Conservation (phyloP, 2,888 invertebrate species). For the Stomorhina lunata region DNA sequence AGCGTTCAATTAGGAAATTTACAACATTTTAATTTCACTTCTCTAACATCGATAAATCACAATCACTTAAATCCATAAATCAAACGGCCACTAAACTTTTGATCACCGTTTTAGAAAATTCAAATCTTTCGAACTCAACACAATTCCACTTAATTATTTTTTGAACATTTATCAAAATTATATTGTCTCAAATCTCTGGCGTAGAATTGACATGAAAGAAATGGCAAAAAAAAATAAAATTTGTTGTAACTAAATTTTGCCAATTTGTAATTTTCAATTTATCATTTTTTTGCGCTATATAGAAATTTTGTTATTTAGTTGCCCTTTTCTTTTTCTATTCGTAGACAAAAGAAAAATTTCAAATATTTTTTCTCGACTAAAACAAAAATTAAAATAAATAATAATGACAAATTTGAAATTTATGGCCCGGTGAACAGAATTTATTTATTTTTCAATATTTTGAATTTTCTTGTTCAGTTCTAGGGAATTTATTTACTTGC, state of each 20-base stretch:
- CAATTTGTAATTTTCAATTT: slow-evolving; percentile 47
- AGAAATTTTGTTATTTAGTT: slow-evolving; percentile 20
- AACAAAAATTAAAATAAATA: slow-evolving; percentile 13
- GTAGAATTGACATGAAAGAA: background rate
- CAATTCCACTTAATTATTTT: background rate
- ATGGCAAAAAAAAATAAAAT: slow-evolving; percentile 1
- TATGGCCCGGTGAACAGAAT: slow-evolving; percentile 37
- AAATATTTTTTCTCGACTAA: slow-evolving; percentile 1
- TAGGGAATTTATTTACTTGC: slow-evolving; percentile 36
- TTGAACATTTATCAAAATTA: background rate
- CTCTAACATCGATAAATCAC: background rate
- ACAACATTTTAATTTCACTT: too few relatives aligned
- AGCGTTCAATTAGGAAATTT: too few relatives aligned
- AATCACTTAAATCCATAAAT: slow-evolving; percentile 10
- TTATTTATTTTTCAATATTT: slow-evolving; percentile 12
- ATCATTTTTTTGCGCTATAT: slow-evolving; percentile 32
- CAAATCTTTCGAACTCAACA: background rate
- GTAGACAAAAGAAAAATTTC: slow-evolving; percentile 27
- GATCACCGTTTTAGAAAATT: background rate
- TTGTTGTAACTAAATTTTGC: slow-evolving; percentile 44
- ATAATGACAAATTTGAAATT: slow-evolving; percentile 53
- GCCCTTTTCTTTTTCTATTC: background rate
- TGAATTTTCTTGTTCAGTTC: background rate
- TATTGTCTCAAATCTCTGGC: background rate
- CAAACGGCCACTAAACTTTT: background rate